Evolutionary conservation across 2,797 vertebrate genomes (phyloP).

Genomic region (Pangasius krempfi): DNA sequence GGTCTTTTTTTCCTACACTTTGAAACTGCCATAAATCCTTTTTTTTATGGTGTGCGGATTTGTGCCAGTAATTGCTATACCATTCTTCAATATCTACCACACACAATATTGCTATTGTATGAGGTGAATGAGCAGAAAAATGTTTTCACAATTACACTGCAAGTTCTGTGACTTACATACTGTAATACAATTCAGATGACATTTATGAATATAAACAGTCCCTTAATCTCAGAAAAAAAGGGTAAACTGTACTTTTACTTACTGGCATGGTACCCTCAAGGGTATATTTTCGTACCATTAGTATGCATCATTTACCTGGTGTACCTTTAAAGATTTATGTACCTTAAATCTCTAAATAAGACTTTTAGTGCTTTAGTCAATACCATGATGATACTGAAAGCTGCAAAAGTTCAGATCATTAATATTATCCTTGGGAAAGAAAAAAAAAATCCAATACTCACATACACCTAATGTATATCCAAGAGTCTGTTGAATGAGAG

Average conservation of each 20-base stretch:
- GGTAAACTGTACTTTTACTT: not conserved
- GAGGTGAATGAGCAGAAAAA: not conserved
- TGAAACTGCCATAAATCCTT: not conserved
- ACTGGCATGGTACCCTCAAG: not conserved
- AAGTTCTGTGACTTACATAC: not conserved
- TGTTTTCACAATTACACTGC: not conserved
- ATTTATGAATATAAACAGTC: not conserved
- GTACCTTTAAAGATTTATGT: not conserved
- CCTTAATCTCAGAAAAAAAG: not conserved
- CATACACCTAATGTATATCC: not conserved
- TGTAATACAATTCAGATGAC: not conserved
- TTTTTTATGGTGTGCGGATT: not conserved
- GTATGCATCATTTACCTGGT: not conserved
- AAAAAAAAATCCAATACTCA: no score
- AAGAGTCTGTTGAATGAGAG: not conserved
- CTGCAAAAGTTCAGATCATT: not conserved
- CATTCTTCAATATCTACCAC: not conserved
- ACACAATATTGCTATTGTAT: not conserved
- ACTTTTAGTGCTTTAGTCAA: not conserved
- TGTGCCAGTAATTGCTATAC: not conserved
- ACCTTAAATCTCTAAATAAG: not conserved
- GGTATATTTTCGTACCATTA: no score
- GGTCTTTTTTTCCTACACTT: not conserved
- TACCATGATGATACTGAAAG: not conserved
- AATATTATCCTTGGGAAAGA: no score